phyloP scores from a whole-genome alignment of 2,888 invertebrate genomes.

The Allacma fusca region DNA sequence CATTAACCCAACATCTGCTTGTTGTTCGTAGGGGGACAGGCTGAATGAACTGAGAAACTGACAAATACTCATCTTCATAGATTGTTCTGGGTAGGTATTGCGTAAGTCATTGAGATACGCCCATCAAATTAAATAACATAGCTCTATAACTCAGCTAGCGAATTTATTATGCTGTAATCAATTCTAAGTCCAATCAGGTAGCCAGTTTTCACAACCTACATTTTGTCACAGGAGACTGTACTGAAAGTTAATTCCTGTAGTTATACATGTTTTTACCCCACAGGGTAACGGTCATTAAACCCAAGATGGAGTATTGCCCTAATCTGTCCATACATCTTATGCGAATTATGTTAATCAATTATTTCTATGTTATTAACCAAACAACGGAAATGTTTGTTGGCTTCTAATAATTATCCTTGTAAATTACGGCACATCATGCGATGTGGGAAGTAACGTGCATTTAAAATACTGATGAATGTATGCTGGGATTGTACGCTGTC shows the following conservation, averaged over 20 bases:
- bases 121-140: background rate
- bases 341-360: too few species aligned
- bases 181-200: background rate
- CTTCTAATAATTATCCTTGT: too few species aligned
- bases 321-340: too few species aligned
- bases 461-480: background rate
- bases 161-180: background rate
- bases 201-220: background rate
- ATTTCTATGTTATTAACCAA: too few species aligned
- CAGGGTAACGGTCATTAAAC: background rate
- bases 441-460: background rate
- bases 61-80: conserved; percentile 24
- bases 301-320: background rate
- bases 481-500: background rate
- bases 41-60: conserved; percentile 29
- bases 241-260: conserved; percentile 1
- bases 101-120: conserved; percentile 42
- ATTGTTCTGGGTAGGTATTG: conserved; percentile 46
- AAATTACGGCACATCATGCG: background rate
- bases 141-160: conserved; percentile 8
- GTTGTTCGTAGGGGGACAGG: conserved; percentile 31
- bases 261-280: background rate
- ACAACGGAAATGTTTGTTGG: too few species aligned
- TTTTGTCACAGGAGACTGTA: background rate
- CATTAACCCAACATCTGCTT: conserved; percentile 30